Evolutionary conservation across 1,140 invertebrate species (phyloP).

Genomic region (Chironomus tepperi): DNA sequence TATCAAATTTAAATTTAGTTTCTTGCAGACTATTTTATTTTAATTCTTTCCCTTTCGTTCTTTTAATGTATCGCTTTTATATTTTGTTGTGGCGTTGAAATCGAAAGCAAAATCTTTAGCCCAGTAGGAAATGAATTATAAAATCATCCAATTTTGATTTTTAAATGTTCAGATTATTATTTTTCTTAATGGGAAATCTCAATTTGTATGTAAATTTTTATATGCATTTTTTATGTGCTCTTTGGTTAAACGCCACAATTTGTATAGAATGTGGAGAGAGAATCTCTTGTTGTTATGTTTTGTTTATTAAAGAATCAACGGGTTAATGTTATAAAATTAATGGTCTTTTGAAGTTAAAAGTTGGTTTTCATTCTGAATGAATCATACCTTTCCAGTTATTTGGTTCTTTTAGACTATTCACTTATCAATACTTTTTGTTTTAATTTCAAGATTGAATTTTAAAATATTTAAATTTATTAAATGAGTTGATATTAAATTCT

Average conservation of each 20-base stretch:
- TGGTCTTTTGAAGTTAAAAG: not conserved
- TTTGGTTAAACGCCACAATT: slow-evolving; percentile 27
- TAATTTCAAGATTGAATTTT: too few relatives aligned
- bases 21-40: not conserved
- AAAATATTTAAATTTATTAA: too few relatives aligned
- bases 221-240: not conserved
- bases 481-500: too few relatives aligned
- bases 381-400: too few relatives aligned
- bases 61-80: not conserved
- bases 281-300: not conserved
- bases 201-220: slow-evolving; percentile 22
- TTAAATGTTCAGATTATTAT: not conserved
- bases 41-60: not conserved
- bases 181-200: slow-evolving; percentile 6
- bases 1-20: not conserved
- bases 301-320: not conserved
- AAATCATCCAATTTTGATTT: not conserved
- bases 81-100: too few relatives aligned
- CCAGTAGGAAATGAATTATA: not conserved
- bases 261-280: not conserved
- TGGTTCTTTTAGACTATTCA: too few relatives aligned
- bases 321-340: not conserved
- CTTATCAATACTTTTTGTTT: too few relatives aligned
- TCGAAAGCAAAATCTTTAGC: not conserved
- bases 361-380: not conserved